A percentile compares a stretch with the other conserved stretches of the same genome.
Conservation (phyloP, 2,888 invertebrate species). For the Sinodicranocentrus sp. region DNA sequence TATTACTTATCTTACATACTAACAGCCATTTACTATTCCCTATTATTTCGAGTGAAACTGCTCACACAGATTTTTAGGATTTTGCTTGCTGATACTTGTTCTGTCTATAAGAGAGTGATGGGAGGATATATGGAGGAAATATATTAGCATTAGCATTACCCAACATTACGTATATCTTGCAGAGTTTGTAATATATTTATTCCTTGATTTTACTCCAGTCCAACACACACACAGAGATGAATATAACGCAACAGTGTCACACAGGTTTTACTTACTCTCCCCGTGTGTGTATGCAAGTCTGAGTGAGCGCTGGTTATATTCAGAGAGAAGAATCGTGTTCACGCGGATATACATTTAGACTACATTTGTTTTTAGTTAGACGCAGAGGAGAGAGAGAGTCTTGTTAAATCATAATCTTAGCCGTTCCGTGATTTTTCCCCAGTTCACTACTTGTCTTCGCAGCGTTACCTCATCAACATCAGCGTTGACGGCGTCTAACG, state of each 20-base stretch:
- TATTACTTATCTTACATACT: constrained; percentile 35
- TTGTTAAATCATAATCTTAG: constrained; percentile 67
- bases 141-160: too few relatives aligned
- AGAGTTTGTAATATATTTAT: too few relatives aligned
- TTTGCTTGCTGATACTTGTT: neutral
- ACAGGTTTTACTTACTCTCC: constrained; percentile 34
- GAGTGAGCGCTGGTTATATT: too few relatives aligned
- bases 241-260: constrained; percentile 33
- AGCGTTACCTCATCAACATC: constrained; percentile 15
- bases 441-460: constrained; percentile 58
- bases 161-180: too few relatives aligned
- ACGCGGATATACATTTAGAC: neutral
- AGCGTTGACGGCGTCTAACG: neutral
- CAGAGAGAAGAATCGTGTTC: neutral
- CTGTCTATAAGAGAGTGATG: too few relatives aligned
- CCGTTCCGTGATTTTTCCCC: constrained; percentile 67
- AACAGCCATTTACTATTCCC: constrained; percentile 32
- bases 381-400: constrained; percentile 18
- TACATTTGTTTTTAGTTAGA: constrained; percentile 14
- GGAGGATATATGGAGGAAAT: too few relatives aligned
- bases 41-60: constrained; percentile 13
- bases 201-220: neutral
- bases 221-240: neutral
- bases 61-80: neutral
- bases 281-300: constrained; percentile 2